phyloP scores from a whole-genome alignment of 1,140 invertebrate genomes.

The Drosophila nebulosa region DNA sequence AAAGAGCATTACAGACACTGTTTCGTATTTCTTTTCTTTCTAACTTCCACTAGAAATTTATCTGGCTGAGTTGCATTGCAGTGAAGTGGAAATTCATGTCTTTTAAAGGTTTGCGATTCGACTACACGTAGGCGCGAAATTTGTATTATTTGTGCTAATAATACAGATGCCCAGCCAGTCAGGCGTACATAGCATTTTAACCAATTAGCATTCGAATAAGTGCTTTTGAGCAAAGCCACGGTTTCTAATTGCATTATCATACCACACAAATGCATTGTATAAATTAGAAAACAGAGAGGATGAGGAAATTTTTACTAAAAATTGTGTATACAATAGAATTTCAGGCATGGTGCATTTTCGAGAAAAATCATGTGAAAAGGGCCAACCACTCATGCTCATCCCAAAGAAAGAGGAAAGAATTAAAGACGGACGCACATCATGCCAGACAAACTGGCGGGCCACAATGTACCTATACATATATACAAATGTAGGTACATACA shows the following conservation, averaged over 20 bases:
- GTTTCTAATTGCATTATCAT: slow-evolving; percentile 35
- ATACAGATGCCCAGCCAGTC: slow-evolving; percentile 5
- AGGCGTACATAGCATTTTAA: not conserved
- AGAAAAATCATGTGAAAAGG: slow-evolving; percentile 40
- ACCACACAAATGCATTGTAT: slow-evolving; percentile 24
- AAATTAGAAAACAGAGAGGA: slow-evolving; percentile 13
- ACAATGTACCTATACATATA: slow-evolving; percentile 33
- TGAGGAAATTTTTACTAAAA: slow-evolving; percentile 5
- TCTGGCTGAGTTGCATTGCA: not conserved
- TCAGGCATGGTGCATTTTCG: slow-evolving; percentile 38
- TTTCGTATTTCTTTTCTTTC: not conserved
- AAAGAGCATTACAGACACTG: no score
- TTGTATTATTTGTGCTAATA: slow-evolving; percentile 52
- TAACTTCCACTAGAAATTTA: not conserved
- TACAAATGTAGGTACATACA: not conserved
- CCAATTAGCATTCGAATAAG: not conserved
- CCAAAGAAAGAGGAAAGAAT: slow-evolving; percentile 30
- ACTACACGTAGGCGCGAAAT: slow-evolving; percentile 41
- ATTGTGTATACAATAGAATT: slow-evolving; percentile 42
- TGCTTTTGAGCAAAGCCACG: not conserved
- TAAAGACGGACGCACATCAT: slow-evolving; percentile 36
- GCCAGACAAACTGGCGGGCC: slow-evolving; percentile 63
- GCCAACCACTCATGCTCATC: slow-evolving; percentile 14
- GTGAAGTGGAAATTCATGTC: not conserved
- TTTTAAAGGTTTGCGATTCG: not conserved